Percentiles rank a stretch among this genome's conserved stretches.
These are phyloP conservation scores for Leucania comma DNA, from an alignment of 2,888 invertebrate species.

Conservation along the genomic window DNA sequence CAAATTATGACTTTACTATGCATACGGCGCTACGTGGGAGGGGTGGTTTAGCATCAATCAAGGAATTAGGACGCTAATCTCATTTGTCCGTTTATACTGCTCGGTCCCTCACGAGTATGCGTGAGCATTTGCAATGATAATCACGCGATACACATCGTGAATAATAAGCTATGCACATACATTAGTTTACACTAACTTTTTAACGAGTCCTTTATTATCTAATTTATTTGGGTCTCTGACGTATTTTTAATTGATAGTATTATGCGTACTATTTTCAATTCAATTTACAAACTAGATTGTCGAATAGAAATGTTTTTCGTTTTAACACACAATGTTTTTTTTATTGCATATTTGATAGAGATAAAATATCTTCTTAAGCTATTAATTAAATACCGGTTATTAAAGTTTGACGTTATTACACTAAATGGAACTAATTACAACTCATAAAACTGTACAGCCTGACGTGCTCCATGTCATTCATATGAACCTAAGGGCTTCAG, in stretches of 20 bases:
- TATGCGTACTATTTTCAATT: conserved; percentile 1
- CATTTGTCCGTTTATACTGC: conserved; percentile 78
- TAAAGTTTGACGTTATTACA: neutral
- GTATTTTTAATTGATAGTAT: conserved; percentile 13
- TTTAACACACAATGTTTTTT: neutral
- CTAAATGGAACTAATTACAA: neutral
- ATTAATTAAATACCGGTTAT: neutral
- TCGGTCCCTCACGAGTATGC: conserved; percentile 68
- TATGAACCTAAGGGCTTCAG: neutral
- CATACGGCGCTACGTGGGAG: conserved; percentile 66
- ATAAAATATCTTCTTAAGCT: neutral
- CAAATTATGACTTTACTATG: conserved; percentile 74
- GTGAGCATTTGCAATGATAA: conserved; percentile 71
- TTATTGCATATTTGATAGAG: neutral
- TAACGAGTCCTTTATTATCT: conserved; percentile 28
- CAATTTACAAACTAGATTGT: neutral
- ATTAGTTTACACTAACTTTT: conserved; percentile 52
- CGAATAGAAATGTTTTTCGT: neutral
- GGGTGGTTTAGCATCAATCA: conserved; percentile 83
- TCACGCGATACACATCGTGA: conserved; percentile 64
- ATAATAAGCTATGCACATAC: conserved; percentile 46
- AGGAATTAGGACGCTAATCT: conserved; percentile 84
- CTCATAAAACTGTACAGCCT: neutral
- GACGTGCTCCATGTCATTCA: neutral
- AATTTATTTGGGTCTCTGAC: conserved; percentile 13